These are phyloP conservation scores for Phalangium opilio DNA, from an alignment of 2,888 invertebrate genomes.

Conservation along the genomic window DNA sequence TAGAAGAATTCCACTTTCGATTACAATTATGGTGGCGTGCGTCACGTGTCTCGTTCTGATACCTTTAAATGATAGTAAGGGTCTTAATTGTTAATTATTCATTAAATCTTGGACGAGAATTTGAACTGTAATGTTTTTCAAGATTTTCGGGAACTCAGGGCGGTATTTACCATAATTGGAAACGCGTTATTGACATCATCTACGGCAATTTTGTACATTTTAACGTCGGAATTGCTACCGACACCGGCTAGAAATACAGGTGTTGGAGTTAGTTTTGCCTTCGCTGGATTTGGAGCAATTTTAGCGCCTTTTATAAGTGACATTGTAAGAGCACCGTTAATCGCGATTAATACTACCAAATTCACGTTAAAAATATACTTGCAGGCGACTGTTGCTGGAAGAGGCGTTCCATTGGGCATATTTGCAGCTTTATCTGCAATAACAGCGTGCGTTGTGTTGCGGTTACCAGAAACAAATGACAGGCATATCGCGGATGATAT, in stretches of 20 bases:
- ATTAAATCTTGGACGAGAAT: too few species aligned
- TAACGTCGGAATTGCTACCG: conserved; percentile 54
- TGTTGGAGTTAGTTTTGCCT: conserved; percentile 56
- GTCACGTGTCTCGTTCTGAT: conserved; percentile 57
- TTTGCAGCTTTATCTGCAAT: too few species aligned
- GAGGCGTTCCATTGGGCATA: too few species aligned
- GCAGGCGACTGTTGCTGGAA: too few species aligned
- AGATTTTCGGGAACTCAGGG: too few species aligned
- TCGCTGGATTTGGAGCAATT: conserved; percentile 58
- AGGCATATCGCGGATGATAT: conserved; percentile 12
- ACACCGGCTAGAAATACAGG: conserved; percentile 53
- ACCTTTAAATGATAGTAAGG: conserved; percentile 45
- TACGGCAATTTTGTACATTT: conserved; percentile 61
- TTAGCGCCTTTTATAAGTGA: conserved; percentile 52
- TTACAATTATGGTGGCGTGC: conserved; percentile 63
- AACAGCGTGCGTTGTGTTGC: too few species aligned
- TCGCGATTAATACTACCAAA: too few species aligned
- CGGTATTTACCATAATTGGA: conserved; percentile 38
- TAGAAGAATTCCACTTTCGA: conserved; percentile 53
- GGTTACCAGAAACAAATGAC: conserved; percentile 10
- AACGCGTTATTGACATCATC: conserved; percentile 63
- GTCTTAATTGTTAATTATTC: too few species aligned
- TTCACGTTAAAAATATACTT: too few species aligned
- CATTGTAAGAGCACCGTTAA: conserved; percentile 15
- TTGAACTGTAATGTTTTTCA: too few species aligned